phyloP scores from a whole-genome alignment of 2,888 invertebrate species.

The Arctia plantaginis region DNA sequence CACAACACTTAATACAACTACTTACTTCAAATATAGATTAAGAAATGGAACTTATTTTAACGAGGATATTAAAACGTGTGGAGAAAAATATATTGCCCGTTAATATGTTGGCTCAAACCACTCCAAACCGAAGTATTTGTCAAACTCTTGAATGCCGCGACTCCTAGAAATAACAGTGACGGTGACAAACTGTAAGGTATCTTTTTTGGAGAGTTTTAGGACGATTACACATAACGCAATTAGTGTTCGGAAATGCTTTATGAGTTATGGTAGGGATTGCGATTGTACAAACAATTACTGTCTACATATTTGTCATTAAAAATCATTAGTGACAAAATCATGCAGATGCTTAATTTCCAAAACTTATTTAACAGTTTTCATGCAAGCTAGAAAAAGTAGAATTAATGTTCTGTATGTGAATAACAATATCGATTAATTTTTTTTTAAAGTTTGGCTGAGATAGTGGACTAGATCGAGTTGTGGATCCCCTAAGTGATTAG shows the following conservation, averaged over 20 bases:
- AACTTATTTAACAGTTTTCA: neutral
- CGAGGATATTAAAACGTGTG: neutral
- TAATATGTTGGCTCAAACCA: constrained; percentile 29
- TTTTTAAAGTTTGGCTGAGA: no score
- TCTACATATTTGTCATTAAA: no score
- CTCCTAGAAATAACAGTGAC: constrained; percentile 35
- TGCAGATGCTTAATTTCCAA: no score
- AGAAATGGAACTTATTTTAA: neutral
- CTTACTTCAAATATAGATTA: neutral
- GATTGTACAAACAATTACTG: neutral
- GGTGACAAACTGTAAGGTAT: constrained; percentile 20
- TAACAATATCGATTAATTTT: no score
- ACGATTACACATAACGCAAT: neutral
- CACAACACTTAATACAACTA: neutral
- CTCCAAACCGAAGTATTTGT: constrained; percentile 32
- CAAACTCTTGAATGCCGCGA: constrained; percentile 29
- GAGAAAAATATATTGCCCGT: constrained; percentile 14
- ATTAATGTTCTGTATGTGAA: no score
- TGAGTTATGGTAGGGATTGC: neutral
- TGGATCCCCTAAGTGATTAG: neutral
- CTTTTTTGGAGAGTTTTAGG: constrained; percentile 25
- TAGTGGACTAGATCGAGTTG: neutral
- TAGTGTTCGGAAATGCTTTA: neutral
- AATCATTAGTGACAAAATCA: no score
- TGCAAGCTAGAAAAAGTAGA: no score